Percentiles rank a stretch among this genome's conserved stretches.
Evolutionary conservation across 2,113 vertebrate genomes (phyloP).

Genomic region (Vanacampus margaritifer): DNA sequence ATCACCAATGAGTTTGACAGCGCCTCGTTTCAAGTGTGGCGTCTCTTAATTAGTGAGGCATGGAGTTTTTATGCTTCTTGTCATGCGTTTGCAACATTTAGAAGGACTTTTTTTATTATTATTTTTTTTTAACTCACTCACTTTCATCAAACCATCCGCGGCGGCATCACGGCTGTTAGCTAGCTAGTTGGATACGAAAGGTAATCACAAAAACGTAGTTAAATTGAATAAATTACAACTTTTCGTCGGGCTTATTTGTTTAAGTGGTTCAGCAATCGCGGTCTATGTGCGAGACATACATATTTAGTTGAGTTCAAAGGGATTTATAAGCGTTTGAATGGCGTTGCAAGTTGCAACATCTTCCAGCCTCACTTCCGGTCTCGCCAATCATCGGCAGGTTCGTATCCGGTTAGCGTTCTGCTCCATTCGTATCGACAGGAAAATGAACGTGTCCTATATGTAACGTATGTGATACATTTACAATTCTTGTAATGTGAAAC

Average conservation of each 20-base stretch:
- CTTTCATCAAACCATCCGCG: background rate
- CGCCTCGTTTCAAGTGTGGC: constrained; percentile 1
- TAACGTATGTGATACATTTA: no score
- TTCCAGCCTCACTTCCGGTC: background rate
- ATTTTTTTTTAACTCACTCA: no score
- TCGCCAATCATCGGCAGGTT: background rate
- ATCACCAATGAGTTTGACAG: constrained; percentile 23
- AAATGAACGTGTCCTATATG: no score
- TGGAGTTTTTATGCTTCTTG: background rate
- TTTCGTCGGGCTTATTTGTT: background rate
- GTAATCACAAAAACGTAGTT: constrained; percentile 7
- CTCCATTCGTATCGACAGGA: background rate
- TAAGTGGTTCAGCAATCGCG: fast-evolving
- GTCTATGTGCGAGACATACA: background rate
- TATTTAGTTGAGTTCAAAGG: background rate
- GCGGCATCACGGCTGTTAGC: background rate
- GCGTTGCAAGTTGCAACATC: background rate
- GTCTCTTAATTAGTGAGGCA: background rate
- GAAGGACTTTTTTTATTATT: background rate
- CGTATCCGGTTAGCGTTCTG: background rate
- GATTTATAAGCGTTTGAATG: background rate
- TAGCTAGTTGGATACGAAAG: constrained; percentile 18
- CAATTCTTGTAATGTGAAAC: no score
- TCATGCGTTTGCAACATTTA: background rate
- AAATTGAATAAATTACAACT: background rate